Percentiles rank a stretch among this genome's conserved stretches.
Conservation (phyloP, 2,888 invertebrate species). For the Nowickia ferox region DNA sequence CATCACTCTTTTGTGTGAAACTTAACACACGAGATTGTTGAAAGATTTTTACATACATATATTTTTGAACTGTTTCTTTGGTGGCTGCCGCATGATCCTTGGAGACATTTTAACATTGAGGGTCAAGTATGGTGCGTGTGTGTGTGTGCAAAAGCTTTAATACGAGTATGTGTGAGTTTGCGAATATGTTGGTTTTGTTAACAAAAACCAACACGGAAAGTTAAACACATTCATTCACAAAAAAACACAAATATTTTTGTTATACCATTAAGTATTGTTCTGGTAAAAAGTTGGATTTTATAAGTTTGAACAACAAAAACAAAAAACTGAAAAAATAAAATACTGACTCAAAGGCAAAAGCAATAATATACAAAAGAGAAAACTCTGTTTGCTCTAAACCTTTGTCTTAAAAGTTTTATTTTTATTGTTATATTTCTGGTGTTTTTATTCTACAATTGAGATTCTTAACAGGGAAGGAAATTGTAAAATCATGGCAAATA, state of each 20-base stretch:
- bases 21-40: conserved; percentile 47
- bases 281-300: not conserved
- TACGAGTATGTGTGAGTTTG: not conserved
- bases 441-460: not conserved
- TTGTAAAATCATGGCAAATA: conserved; percentile 46
- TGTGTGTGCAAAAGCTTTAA: not conserved
- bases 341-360: conserved; percentile 16
- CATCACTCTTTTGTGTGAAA: conserved; percentile 1
- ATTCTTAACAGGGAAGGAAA: conserved; percentile 46
- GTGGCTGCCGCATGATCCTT: conserved; percentile 41
- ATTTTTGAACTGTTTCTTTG: not conserved
- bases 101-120: conserved; percentile 66
- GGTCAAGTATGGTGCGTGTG: conserved; percentile 45
- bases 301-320: not conserved
- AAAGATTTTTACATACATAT: conserved; percentile 14
- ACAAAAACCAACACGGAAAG: conserved; percentile 29
- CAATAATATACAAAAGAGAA: conserved; percentile 17
- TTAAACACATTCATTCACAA: conserved; percentile 36
- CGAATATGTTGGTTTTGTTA: not conserved
- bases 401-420: conserved; percentile 53
- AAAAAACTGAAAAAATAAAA: conserved; percentile 26
- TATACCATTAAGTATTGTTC: conserved; percentile 34
- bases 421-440: not conserved
- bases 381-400: conserved; percentile 22
- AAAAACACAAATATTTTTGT: conserved; percentile 47